A percentile compares a stretch with the other conserved stretches of the same genome.
Evolutionary conservation across 2,113 vertebrate genomes (phyloP).

Genomic region (Eurystomus gularis): DNA sequence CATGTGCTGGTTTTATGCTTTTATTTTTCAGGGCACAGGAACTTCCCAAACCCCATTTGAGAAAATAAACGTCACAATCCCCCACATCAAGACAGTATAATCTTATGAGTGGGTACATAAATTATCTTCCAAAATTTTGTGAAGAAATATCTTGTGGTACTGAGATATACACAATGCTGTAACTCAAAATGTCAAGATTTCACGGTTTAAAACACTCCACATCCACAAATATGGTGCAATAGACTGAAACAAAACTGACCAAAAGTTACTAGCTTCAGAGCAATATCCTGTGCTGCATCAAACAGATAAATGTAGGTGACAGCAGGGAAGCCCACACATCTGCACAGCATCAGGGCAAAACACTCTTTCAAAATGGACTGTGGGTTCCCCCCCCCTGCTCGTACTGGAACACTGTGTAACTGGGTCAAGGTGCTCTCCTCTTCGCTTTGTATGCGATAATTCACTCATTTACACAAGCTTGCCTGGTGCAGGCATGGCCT

Average conservation of each 20-base stretch:
- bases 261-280: background rate
- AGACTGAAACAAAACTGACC: background rate
- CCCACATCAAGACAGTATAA: background rate
- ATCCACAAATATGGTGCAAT: background rate
- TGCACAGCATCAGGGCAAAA: background rate
- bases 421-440: background rate
- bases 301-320: background rate
- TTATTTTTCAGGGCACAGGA: background rate
- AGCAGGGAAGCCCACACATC: background rate
- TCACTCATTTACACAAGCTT: background rate
- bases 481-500: background rate
- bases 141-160: background rate
- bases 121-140: background rate
- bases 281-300: background rate
- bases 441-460: accelerated
- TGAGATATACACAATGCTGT: background rate
- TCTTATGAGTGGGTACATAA: background rate
- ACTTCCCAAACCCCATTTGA: background rate
- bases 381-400: too few species aligned
- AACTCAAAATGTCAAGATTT: background rate
- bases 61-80: background rate
- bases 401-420: background rate
- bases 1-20: background rate
- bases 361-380: background rate
- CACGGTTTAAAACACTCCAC: background rate